phyloP scores from a whole-genome alignment of 2,888 invertebrate genomes.

The Philhelius pedissequus region DNA sequence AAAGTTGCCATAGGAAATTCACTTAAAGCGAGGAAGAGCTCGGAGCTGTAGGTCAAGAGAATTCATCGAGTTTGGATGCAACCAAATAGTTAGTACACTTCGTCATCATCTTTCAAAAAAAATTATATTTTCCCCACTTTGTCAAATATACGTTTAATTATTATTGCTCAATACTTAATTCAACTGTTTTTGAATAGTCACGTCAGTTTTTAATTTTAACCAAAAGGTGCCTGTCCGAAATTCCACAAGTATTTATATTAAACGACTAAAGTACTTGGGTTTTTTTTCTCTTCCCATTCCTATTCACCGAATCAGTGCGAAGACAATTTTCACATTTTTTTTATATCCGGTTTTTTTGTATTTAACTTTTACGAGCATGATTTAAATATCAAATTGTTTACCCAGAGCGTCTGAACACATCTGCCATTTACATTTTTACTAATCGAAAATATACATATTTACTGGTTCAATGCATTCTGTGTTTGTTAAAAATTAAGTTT shows the following conservation, averaged over 20 bases:
- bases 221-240: not conserved
- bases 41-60: too few relatives aligned
- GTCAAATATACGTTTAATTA: too few relatives aligned
- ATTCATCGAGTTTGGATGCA: too few relatives aligned
- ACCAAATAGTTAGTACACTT: too few relatives aligned
- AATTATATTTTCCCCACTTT: too few relatives aligned
- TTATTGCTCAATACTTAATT: too few relatives aligned
- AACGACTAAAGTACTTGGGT: too few relatives aligned
- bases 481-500: constrained; percentile 10
- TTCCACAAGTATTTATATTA: not conserved
- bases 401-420: constrained; percentile 9
- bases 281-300: not conserved
- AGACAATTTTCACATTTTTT: constrained; percentile 43
- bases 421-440: constrained; percentile 14
- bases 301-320: not conserved
- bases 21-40: too few relatives aligned
- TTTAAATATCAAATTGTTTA: constrained; percentile 31
- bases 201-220: not conserved
- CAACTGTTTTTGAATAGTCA: not conserved
- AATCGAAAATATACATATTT: constrained; percentile 37
- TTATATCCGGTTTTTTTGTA: constrained; percentile 36
- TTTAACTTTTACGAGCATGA: not conserved
- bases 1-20: too few relatives aligned
- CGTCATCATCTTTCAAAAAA: too few relatives aligned
- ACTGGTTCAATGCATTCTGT: constrained; percentile 38